These are phyloP conservation scores for Callocephalon fimbriatum DNA, from an alignment of 2,113 vertebrate species.

Conservation along the genomic window DNA sequence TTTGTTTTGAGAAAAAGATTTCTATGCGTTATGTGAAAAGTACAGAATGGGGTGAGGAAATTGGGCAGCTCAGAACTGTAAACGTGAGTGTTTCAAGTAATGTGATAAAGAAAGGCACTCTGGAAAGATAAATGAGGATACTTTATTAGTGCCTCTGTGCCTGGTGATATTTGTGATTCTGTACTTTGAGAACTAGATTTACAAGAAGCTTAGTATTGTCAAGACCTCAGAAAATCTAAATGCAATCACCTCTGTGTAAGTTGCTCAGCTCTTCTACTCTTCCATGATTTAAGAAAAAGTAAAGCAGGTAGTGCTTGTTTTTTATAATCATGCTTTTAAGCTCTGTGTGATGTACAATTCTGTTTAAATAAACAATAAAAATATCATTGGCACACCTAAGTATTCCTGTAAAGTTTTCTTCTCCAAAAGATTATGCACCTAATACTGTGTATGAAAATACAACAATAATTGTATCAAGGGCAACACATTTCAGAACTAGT, in stretches of 20 bases:
- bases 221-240: slow-evolving; percentile 9
- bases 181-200: neutral
- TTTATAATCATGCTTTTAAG: slow-evolving; percentile 31
- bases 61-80: neutral
- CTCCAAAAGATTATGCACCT: neutral
- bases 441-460: neutral
- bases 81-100: neutral
- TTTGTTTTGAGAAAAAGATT: neutral
- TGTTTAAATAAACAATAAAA: slow-evolving; percentile 56
- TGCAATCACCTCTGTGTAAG: slow-evolving; percentile 9
- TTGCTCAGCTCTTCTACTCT: slow-evolving; percentile 22
- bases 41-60: neutral
- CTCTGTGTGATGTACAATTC: slow-evolving; percentile 32
- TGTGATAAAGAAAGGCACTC: neutral
- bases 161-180: neutral
- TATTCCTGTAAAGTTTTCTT: neutral
- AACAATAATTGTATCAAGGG: neutral
- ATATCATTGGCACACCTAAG: slow-evolving; percentile 21
- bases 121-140: neutral
- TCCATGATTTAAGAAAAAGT: slow-evolving; percentile 12
- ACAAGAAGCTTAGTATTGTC: neutral
- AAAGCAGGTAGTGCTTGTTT: neutral
- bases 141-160: neutral
- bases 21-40: neutral
- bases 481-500: neutral